These are phyloP conservation scores for Fringilla coelebs DNA, from an alignment of 2,797 vertebrate genomes.

Conservation along the genomic window DNA sequence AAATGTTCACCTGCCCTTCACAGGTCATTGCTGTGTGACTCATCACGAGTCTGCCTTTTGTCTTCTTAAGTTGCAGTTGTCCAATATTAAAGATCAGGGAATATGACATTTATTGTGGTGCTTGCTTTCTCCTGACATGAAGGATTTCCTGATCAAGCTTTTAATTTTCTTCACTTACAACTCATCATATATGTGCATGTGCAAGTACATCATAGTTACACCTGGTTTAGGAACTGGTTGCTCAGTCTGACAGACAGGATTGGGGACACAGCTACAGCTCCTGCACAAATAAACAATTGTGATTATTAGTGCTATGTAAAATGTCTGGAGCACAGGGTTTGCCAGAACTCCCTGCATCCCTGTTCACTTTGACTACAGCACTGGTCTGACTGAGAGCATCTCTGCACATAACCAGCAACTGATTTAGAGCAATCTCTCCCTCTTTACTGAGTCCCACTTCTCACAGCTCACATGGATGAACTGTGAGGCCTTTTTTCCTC, in stretches of 20 bases:
- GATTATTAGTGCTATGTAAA: neutral
- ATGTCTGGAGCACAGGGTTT: neutral
- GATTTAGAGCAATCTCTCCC: neutral
- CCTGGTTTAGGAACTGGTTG: neutral
- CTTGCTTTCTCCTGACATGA: neutral
- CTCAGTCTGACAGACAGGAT: neutral
- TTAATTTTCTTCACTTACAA: neutral
- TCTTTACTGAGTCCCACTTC: neutral
- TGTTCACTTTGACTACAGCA: neutral
- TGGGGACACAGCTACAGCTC: neutral
- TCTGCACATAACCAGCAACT: neutral
- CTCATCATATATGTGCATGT: neutral
- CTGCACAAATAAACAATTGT: neutral
- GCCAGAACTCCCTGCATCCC: neutral
- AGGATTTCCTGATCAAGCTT: neutral
- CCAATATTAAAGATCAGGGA: neutral
- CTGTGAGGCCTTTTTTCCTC: neutral
- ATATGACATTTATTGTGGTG: neutral
- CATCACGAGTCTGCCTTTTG: neutral
- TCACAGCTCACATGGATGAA: neutral
- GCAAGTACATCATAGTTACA: accelerated
- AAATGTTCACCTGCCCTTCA: neutral
- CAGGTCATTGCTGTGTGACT: neutral
- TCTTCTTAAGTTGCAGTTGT: neutral
- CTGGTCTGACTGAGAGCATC: neutral